Percentiles rank a stretch among this genome's conserved stretches.
These are phyloP conservation scores for Spicauda simplicius DNA, from an alignment of 2,888 invertebrate genomes.

Conservation along the genomic window DNA sequence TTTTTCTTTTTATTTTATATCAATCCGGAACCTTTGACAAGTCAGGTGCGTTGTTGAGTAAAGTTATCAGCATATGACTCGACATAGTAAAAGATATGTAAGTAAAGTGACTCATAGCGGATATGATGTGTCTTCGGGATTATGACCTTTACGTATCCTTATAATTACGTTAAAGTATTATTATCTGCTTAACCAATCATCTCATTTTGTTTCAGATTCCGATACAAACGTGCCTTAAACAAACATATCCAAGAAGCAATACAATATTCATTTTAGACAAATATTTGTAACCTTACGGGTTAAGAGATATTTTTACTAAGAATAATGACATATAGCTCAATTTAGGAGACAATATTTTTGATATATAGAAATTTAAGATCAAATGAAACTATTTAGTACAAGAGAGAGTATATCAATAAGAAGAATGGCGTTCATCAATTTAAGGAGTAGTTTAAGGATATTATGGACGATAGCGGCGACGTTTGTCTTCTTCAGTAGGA, in stretches of 20 bases:
- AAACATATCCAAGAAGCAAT: conserved; percentile 56
- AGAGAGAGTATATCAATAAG: conserved; percentile 53
- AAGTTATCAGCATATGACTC: conserved; percentile 37
- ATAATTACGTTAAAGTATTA: conserved; percentile 1
- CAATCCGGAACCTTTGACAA: conserved; percentile 10
- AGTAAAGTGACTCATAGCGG: conserved; percentile 42
- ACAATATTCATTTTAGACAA: conserved; percentile 51
- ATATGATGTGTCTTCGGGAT: conserved; percentile 44
- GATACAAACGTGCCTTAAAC: conserved; percentile 48
- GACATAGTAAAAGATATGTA: conserved; percentile 22
- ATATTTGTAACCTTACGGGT: conserved; percentile 56
- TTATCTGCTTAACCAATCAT: conserved; percentile 8
- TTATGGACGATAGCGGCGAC: conserved; percentile 61
- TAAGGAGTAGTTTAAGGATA: conserved; percentile 69
- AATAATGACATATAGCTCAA: conserved; percentile 63
- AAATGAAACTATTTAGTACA: conserved; percentile 65
- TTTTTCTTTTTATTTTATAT: neutral
- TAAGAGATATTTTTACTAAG: conserved; percentile 52
- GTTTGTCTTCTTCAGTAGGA: conserved; percentile 65
- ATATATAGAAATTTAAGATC: conserved; percentile 55
- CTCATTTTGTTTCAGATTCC: conserved; percentile 69
- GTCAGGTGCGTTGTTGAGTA: conserved; percentile 29
- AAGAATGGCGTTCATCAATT: conserved; percentile 68
- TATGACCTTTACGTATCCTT: conserved; percentile 1
- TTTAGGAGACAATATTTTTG: conserved; percentile 53